These are phyloP conservation scores for Thalassaphorura encarpata DNA, from an alignment of 1,140 invertebrate genomes.

Conservation along the genomic window DNA sequence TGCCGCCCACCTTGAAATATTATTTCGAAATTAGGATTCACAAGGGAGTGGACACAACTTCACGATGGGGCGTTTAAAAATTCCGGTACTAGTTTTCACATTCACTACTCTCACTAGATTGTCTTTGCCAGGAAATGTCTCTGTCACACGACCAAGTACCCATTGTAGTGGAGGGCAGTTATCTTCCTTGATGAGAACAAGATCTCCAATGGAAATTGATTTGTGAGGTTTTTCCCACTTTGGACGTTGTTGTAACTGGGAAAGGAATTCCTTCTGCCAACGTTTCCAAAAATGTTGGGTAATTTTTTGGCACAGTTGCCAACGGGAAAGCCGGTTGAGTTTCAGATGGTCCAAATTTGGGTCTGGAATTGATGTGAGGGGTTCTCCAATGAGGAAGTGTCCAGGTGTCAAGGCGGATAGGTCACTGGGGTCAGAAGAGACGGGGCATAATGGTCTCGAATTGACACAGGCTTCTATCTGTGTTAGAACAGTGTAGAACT, in stretches of 20 bases:
- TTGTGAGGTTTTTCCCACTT: slow-evolving; percentile 6
- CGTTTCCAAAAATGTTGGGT: slow-evolving; percentile 30
- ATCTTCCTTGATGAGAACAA: slow-evolving; percentile 33
- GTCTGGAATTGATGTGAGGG: slow-evolving; percentile 3
- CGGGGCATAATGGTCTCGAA: slow-evolving; percentile 36
- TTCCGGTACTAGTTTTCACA: slow-evolving; percentile 4
- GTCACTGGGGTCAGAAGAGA: slow-evolving; percentile 35
- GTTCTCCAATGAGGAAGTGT: slow-evolving; percentile 22
- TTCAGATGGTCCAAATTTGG: neutral
- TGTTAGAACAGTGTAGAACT: slow-evolving; percentile 34
- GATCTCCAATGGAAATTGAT: slow-evolving; percentile 4
- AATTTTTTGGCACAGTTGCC: slow-evolving; percentile 8
- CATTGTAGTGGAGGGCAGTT: slow-evolving; percentile 33
- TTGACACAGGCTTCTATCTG: slow-evolving; percentile 37
- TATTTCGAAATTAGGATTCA: too few relatives aligned
- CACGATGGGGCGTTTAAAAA: neutral
- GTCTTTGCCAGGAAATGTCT: slow-evolving; percentile 32
- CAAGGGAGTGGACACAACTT: slow-evolving; percentile 38
- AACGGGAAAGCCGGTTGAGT: neutral
- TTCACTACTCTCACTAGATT: slow-evolving; percentile 29
- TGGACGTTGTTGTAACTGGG: neutral
- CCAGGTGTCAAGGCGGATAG: slow-evolving; percentile 16
- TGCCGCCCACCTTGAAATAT: too few relatives aligned
- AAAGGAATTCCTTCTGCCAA: slow-evolving; percentile 10
- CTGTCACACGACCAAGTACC: slow-evolving; percentile 34